Evolutionary conservation across 2,113 vertebrate genomes (phyloP).

Genomic region (Erinaceus europaeus): DNA sequence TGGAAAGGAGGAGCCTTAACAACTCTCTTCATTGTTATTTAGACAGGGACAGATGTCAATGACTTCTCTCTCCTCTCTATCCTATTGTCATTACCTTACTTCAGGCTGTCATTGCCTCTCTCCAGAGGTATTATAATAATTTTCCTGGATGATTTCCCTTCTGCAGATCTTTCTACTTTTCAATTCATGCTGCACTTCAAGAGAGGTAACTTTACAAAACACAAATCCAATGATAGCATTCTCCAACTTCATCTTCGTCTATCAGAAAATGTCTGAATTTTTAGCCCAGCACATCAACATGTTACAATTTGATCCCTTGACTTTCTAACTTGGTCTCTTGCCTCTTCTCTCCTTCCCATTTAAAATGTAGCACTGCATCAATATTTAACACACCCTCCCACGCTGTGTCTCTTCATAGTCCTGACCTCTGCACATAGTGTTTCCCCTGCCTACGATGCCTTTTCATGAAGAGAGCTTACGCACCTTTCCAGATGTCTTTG

Average conservation of each 20-base stretch:
- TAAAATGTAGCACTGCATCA: neutral
- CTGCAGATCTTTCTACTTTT: neutral
- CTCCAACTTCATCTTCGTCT: slow-evolving; percentile 2
- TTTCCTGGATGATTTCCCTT: neutral
- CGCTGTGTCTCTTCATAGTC: neutral
- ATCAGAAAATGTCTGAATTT: neutral
- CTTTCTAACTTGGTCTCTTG: neutral
- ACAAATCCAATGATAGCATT: neutral
- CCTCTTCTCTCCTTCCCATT: neutral
- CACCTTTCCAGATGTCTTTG: neutral
- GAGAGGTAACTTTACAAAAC: slow-evolving; percentile 13
- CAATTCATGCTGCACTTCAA: neutral
- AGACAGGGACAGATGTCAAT: neutral
- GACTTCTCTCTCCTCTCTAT: neutral
- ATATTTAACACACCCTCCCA: neutral
- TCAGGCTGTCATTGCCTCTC: neutral
- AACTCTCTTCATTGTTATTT: neutral
- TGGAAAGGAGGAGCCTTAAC: neutral
- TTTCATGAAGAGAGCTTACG: neutral
- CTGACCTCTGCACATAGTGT: neutral
- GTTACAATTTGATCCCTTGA: neutral
- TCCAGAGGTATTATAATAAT: neutral
- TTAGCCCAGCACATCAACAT: neutral
- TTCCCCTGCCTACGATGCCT: neutral
- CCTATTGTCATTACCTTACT: neutral